Conservation (phyloP, 2,113 vertebrate species). For the Podilymbus podiceps region DNA sequence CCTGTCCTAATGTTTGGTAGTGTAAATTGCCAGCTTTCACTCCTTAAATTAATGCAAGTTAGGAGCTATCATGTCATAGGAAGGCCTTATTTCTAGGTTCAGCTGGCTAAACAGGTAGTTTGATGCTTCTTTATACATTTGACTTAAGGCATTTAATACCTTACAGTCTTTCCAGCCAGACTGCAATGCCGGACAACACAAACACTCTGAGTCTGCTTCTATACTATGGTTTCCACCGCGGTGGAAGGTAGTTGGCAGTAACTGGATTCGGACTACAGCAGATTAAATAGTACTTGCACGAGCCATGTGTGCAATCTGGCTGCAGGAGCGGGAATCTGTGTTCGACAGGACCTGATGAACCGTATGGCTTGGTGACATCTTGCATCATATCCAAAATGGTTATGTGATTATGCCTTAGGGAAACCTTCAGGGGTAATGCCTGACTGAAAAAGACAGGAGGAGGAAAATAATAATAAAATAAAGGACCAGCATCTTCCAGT, state of each 20-base stretch:
- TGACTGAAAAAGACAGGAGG: background rate
- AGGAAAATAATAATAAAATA: background rate
- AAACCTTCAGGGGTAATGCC: background rate
- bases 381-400: rapidly evolving
- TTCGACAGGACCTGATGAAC: background rate
- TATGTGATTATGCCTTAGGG: background rate
- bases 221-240: background rate
- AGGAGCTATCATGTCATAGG: background rate
- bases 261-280: background rate
- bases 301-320: background rate
- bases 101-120: background rate
- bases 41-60: background rate
- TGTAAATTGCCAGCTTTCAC: background rate
- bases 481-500: rapidly evolving
- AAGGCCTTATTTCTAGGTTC: background rate
- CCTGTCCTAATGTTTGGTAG: background rate
- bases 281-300: too few relatives aligned
- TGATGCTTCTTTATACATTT: background rate
- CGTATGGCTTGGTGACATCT: background rate
- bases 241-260: background rate
- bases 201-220: background rate
- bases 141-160: background rate
- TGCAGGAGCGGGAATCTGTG: background rate
- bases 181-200: background rate
- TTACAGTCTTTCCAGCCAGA: background rate